Percentiles rank a stretch among this genome's conserved stretches.
These are phyloP conservation scores for Tangara arthus DNA, from an alignment of 2,797 vertebrate species.

Conservation along the genomic window DNA sequence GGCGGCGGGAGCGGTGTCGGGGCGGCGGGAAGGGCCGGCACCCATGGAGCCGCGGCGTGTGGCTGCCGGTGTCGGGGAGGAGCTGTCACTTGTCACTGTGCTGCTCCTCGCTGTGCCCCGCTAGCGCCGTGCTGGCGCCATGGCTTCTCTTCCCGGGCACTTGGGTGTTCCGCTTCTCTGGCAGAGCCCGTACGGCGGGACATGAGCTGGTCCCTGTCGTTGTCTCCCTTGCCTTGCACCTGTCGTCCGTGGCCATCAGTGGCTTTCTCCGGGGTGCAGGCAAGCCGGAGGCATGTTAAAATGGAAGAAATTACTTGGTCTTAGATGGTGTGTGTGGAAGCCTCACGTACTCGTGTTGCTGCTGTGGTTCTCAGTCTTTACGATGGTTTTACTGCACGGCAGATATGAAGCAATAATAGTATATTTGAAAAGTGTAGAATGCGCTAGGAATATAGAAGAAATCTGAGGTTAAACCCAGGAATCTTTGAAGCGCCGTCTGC, in stretches of 20 bases:
- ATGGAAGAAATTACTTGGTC: not conserved
- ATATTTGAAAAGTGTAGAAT: not conserved
- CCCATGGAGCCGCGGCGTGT: fast-evolving
- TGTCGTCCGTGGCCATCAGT: not conserved
- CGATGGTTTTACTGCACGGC: not conserved
- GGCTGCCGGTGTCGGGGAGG: no score
- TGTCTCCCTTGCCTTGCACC: not conserved
- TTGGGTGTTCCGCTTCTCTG: no score
- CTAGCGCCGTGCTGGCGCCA: fast-evolving
- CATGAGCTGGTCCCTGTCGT: fast-evolving
- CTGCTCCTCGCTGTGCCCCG: not conserved
- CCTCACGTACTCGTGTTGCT: not conserved
- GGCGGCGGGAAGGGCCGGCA: not conserved
- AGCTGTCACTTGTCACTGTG: fast-evolving
- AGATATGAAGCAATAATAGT: not conserved
- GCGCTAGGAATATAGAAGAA: not conserved
- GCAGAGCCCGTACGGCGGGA: fast-evolving
- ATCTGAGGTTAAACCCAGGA: not conserved
- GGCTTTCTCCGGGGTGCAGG: not conserved
- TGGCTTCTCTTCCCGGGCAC: fast-evolving
- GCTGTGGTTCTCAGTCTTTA: not conserved
- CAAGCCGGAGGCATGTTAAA: not conserved
- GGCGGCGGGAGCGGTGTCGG: fast-evolving
- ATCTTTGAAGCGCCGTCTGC: not conserved
- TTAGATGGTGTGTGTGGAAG: not conserved